phyloP scores from a whole-genome alignment of 2,888 invertebrate species.

The Stenchaetothrips biformis region DNA sequence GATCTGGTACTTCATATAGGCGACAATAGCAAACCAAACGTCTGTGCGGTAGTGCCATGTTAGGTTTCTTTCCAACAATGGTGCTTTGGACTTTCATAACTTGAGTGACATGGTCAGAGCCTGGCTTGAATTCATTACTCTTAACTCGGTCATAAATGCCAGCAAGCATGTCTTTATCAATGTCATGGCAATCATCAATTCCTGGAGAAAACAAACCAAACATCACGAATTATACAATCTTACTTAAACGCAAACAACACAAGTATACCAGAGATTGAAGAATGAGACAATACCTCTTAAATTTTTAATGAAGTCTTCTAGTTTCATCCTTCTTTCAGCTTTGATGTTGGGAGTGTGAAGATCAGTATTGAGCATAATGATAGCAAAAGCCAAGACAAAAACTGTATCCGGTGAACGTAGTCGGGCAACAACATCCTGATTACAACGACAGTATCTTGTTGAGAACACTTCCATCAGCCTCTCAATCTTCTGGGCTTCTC shows the following conservation, averaged over 20 bases:
- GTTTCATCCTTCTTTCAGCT: conserved; percentile 89
- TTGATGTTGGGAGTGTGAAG: conserved; percentile 94
- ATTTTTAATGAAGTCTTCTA: conserved; percentile 93
- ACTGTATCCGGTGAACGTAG: conserved; percentile 80
- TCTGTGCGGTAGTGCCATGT: conserved; percentile 90
- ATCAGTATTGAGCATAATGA: conserved; percentile 99
- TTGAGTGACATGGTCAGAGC: conserved; percentile 78
- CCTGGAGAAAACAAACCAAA: conserved; percentile 45
- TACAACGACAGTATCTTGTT: conserved; percentile 88
- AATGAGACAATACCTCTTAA: conserved; percentile 58
- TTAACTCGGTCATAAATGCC: conserved; percentile 96
- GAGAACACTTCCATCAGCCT: conserved; percentile 93
- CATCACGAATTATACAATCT: conserved; percentile 24
- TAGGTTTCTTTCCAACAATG: conserved; percentile 97
- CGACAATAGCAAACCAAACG: conserved; percentile 97
- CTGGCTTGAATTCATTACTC: conserved; percentile 90
- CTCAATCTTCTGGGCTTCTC: conserved; percentile 97
- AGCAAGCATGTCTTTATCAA: conserved; percentile 84
- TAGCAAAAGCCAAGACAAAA: conserved; percentile 90
- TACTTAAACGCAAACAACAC: neutral
- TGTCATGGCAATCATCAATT: conserved; percentile 92
- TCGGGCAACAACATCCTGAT: conserved; percentile 82
- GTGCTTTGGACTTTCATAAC: conserved; percentile 97
- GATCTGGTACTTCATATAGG: conserved; percentile 94
- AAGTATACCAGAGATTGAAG: neutral